phyloP scores from a whole-genome alignment of 1,140 invertebrate species.

The Conopomorpha cramerella region DNA sequence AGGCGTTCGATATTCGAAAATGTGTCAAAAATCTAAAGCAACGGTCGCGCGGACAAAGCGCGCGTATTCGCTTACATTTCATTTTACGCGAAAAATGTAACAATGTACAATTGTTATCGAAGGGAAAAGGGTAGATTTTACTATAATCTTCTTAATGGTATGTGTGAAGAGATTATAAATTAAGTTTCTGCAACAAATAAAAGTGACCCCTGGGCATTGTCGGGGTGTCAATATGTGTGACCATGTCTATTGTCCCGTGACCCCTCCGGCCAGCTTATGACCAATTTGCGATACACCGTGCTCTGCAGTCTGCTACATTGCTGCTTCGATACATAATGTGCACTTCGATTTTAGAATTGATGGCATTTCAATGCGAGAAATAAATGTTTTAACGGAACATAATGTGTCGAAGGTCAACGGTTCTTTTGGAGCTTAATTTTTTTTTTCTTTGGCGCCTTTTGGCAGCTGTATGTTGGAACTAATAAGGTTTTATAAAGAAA shows the following conservation, averaged over 20 bases:
- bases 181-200: conserved; percentile 60
- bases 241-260: conserved; percentile 48
- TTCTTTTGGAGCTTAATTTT: not conserved
- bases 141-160: conserved; percentile 60
- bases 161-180: conserved; percentile 61
- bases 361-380: conserved; percentile 5
- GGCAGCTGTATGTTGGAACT: no score
- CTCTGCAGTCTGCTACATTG: conserved; percentile 23
- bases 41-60: conserved; percentile 32
- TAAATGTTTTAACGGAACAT: not conserved
- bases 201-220: conserved; percentile 54
- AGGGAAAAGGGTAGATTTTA: conserved; percentile 53
- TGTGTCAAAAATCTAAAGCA: conserved; percentile 41
- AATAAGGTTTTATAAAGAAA: no score
- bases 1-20: conserved; percentile 36
- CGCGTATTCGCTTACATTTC: conserved; percentile 32
- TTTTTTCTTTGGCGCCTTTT: no score
- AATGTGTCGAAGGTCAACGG: no score
- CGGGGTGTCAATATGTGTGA: conserved; percentile 54
- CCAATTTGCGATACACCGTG: conserved; percentile 43
- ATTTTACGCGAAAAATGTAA: conserved; percentile 39
- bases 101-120: conserved; percentile 51
- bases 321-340: conserved; percentile 27
- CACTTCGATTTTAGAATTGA: conserved; percentile 16
- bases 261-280: conserved; percentile 32